Base-by-base conservation (phyloP, 2,888 invertebrate species). In the Nomada fabriciana region DNA sequence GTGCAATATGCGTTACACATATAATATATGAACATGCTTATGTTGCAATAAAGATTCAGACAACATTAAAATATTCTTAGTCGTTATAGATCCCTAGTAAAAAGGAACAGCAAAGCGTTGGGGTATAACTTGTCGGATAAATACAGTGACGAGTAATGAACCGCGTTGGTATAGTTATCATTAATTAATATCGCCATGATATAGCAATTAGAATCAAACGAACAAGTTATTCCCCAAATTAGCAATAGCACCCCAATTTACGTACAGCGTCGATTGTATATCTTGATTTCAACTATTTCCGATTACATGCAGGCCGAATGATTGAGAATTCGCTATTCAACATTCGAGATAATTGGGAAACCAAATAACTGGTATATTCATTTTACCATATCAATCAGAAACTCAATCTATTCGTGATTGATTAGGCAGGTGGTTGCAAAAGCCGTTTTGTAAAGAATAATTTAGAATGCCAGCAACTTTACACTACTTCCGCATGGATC, bases 31-130 rank as follows among this genome's bases (percentile, higher is more conserved):
- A 0, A 57, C 3, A 9, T 9, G 36, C 18, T 11, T 29, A 4
- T 50, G 0, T 68, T 25, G 4, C 11, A 77, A 76, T 70, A 79
- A 70, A 78, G 36, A 3, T 65, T 11, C 9, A 53, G 13, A 11
- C 59, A 23, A 50, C 11, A 11, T 60, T 60, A 59, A 7, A 20
- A 42, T 15, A 47, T 7, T 15, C 13, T 11, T 47, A 15, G 47
- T 13, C 47, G 47, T 47, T 47, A 36, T 7, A 7, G 7, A 36
- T 36, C 9, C 36, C 7, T 36, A 36, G 29, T 20, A n/a, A 29
- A 53, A 50, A 52, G 13, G 20, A 57, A 57, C 47, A 15, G 47
- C 47, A 47, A 47, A 47, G 47, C 13, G 13, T 47, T 47, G 0
- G 47, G 47, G 2, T 3, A 13, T 1, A 47, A 15, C 10, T 47